Conservation (phyloP, 2,797 vertebrate species). For the Holocentrus rufus region DNA sequence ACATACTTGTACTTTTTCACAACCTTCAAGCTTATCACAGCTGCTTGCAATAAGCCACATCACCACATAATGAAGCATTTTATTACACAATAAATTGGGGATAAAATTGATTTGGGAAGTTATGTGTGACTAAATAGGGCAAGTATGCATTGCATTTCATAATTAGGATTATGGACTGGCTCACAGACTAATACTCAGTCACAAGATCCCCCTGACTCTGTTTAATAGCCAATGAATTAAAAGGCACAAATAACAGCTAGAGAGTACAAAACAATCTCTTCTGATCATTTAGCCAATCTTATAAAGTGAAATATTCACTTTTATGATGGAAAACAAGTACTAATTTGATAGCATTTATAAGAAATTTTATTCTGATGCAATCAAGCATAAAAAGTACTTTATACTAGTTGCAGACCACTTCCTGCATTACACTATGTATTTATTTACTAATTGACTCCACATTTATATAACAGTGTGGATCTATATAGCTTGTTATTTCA, state of each 20-base stretch:
- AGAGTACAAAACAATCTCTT: constrained; percentile 15
- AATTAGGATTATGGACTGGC: constrained; percentile 47
- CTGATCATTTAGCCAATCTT: constrained; percentile 6
- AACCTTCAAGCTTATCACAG: constrained; percentile 58
- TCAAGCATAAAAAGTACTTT: not conserved
- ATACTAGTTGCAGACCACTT: not conserved
- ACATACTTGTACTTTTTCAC: constrained; percentile 29
- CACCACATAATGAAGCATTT: constrained; percentile 65
- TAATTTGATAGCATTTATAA: not conserved
- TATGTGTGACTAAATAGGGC: constrained; percentile 62
- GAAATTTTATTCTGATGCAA: not conserved
- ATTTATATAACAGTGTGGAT: not conserved
- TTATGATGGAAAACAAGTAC: not conserved
- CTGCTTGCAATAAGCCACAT: constrained; percentile 66
- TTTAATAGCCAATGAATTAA: constrained; percentile 24
- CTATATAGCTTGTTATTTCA: constrained; percentile 5
- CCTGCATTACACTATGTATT: not conserved
- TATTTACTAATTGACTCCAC: not conserved
- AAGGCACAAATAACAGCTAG: constrained; percentile 30
- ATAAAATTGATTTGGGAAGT: constrained; percentile 65
- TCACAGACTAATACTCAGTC: constrained; percentile 23
- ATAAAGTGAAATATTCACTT: constrained; percentile 1
- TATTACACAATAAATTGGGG: constrained; percentile 68
- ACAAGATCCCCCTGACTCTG: constrained; percentile 9
- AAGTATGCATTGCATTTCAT: constrained; percentile 70